A percentile compares a stretch with the other conserved stretches of the same genome.
Conservation (phyloP, 2,888 invertebrate species). For the Shargacucullia verbasci region DNA sequence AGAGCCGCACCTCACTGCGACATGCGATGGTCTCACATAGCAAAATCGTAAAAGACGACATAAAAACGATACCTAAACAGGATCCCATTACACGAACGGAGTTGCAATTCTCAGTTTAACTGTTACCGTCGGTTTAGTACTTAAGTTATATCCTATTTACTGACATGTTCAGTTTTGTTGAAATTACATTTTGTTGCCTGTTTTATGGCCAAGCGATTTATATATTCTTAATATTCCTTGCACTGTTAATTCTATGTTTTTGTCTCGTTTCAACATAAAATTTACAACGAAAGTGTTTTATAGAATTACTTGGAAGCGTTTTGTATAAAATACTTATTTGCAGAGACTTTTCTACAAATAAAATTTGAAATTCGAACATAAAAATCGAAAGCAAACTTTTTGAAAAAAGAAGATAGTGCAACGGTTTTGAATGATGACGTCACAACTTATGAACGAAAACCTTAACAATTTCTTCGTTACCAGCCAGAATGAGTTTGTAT, state of each 20-base stretch:
- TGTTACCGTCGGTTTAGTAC: slow-evolving; percentile 67
- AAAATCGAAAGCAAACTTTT: slow-evolving; percentile 14
- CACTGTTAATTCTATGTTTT: slow-evolving; percentile 38
- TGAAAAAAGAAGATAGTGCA: slow-evolving; percentile 34
- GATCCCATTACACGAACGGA: slow-evolving; percentile 70
- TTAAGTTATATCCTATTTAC: slow-evolving; percentile 70
- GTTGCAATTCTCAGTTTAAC: slow-evolving; percentile 65
- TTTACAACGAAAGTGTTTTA: slow-evolving; percentile 16
- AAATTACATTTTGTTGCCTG: slow-evolving; percentile 55
- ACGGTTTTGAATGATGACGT: slow-evolving; percentile 33
- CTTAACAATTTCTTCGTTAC: slow-evolving; percentile 21
- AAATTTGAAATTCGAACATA: slow-evolving; percentile 6
- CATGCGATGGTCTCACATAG: slow-evolving; percentile 57
- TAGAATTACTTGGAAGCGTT: slow-evolving; percentile 2
- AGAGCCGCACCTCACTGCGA: slow-evolving; percentile 44
- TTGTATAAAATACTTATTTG: slow-evolving; percentile 7
- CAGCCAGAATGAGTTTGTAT: slow-evolving; percentile 38
- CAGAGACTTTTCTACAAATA: background rate
- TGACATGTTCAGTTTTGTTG: slow-evolving; percentile 54
- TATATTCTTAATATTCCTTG: slow-evolving; percentile 47
- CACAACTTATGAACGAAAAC: slow-evolving; percentile 13
- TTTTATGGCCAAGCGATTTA: slow-evolving; percentile 49
- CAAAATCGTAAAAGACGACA: slow-evolving; percentile 74
- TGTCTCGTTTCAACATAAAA: slow-evolving; percentile 12
- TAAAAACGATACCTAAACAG: slow-evolving; percentile 75